phyloP scores from a whole-genome alignment of 2,888 invertebrate species.

The Amiota minor region DNA sequence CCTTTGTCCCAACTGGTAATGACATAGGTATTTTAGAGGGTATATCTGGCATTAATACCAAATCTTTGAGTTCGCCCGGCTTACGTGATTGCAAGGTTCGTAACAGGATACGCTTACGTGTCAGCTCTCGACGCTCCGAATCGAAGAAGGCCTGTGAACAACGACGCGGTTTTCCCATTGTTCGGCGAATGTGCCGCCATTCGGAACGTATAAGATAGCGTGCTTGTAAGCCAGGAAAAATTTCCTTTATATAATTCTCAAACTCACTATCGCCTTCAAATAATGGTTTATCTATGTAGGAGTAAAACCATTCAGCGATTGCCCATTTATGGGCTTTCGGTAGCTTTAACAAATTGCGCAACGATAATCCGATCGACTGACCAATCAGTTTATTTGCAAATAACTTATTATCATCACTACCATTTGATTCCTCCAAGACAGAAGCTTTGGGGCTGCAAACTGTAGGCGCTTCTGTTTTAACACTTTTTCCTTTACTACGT shows the following conservation, averaged over 20 bases:
- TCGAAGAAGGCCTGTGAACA: conserved; percentile 96
- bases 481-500: background rate
- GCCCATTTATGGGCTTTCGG: conserved; percentile 99
- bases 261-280: conserved; percentile 90
- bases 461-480: background rate
- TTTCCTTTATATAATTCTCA: conserved; percentile 85
- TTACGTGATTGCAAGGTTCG: conserved; percentile 94
- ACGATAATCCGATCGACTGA: conserved; percentile 89
- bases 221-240: conserved; percentile 92
- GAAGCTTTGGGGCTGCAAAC: conserved; percentile 5
- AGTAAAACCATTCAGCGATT: conserved; percentile 99
- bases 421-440: conserved; percentile 22
- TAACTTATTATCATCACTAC: conserved; percentile 49
- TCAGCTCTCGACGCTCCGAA: conserved; percentile 93
- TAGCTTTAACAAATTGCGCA: conserved; percentile 93
- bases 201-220: conserved; percentile 89
- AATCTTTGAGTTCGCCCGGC: conserved; percentile 81
- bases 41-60: conserved; percentile 86
- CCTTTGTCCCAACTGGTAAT: conserved; percentile 93
- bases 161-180: conserved; percentile 97
- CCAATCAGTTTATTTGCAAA: conserved; percentile 88
- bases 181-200: conserved; percentile 94
- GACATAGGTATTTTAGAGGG: conserved; percentile 96
- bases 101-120: conserved; percentile 92
- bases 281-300: conserved; percentile 94